These are phyloP conservation scores for Eonycteris spelaea DNA, from an alignment of 2,113 vertebrate species.

Conservation along the genomic window DNA sequence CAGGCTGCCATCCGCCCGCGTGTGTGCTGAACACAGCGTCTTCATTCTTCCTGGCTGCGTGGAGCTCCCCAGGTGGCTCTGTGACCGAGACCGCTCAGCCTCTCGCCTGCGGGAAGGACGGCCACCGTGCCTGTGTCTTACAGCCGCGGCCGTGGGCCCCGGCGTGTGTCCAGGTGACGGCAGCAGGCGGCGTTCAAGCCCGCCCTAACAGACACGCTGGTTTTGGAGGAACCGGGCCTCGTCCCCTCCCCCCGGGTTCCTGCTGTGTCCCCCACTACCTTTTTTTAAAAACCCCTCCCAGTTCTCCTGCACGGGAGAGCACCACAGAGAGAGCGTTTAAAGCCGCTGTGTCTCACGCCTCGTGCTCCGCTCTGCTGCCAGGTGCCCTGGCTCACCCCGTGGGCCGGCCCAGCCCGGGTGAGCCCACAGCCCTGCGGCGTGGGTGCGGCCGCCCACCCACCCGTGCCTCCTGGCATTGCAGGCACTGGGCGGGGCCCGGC, in stretches of 20 bases:
- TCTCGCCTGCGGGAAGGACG: neutral
- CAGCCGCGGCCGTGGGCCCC: neutral
- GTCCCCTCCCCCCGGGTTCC: neutral
- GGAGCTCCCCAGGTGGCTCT: neutral
- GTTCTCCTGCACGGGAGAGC: neutral
- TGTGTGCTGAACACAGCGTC: neutral
- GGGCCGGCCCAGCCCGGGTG: fast-evolving
- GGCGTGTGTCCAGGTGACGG: neutral
- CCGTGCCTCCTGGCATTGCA: too few species aligned
- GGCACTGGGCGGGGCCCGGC: neutral
- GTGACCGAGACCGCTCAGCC: fast-evolving
- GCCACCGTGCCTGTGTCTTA: neutral
- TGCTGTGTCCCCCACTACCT: neutral
- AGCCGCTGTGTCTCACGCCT: neutral
- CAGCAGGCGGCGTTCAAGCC: neutral
- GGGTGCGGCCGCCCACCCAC: neutral
- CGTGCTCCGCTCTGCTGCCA: fast-evolving
- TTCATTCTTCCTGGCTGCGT: neutral
- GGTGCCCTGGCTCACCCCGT: neutral
- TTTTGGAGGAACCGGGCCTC: neutral
- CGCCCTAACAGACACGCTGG: neutral
- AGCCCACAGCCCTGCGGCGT: too few species aligned
- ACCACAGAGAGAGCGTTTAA: neutral
- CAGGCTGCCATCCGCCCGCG: neutral
- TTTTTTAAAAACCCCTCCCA: neutral